Percentiles rank a stretch among this genome's conserved stretches.
Conservation (phyloP, 2,797 vertebrate species). For the Pipistrellus pipistrellus region DNA sequence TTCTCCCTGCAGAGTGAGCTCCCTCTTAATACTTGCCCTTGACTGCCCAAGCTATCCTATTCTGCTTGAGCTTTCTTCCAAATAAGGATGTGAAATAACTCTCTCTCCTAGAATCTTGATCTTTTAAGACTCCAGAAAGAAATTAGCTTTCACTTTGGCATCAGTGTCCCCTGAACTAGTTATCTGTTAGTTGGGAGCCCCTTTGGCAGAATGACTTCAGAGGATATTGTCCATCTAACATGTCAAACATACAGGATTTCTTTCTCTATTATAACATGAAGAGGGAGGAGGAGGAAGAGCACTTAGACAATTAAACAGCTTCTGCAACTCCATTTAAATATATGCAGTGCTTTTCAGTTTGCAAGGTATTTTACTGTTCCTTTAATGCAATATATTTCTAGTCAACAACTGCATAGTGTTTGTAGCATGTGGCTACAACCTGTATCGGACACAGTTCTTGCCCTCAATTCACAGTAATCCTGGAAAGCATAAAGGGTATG, state of each 20-base stretch:
- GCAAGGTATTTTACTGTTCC: neutral
- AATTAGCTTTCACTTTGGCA: neutral
- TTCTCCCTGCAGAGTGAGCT: neutral
- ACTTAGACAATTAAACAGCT: neutral
- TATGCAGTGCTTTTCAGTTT: neutral
- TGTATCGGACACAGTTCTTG: neutral
- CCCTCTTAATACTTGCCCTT: neutral
- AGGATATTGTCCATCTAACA: neutral
- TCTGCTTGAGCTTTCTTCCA: neutral
- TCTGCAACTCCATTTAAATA: neutral
- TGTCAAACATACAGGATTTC: neutral
- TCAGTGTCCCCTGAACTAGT: neutral
- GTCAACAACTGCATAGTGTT: neutral
- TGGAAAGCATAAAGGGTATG: neutral
- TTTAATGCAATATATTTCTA: neutral
- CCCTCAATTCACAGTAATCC: neutral
- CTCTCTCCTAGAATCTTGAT: neutral
- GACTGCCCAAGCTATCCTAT: neutral
- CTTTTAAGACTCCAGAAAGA: neutral
- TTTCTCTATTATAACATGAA: neutral
- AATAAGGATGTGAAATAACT: neutral
- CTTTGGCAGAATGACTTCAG: neutral
- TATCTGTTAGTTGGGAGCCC: neutral
- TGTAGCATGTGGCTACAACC: neutral
- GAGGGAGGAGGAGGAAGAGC: neutral